Conservation (phyloP, 2,888 invertebrate genomes). For the Chydorus sphaericus region DNA sequence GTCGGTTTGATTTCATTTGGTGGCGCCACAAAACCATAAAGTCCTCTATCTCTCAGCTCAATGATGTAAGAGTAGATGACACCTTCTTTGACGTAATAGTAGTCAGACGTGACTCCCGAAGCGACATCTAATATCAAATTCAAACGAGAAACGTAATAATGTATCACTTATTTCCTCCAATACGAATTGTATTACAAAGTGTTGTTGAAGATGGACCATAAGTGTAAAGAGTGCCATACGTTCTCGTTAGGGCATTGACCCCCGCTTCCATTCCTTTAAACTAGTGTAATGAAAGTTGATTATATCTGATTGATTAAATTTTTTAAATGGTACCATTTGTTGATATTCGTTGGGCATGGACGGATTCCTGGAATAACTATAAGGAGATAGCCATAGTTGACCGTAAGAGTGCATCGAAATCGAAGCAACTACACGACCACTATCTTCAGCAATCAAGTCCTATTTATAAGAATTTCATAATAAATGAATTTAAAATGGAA, state of each 20-base stretch:
- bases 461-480: not conserved
- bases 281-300: constrained; percentile 4
- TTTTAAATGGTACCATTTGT: constrained; percentile 22
- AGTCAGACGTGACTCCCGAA: constrained; percentile 11
- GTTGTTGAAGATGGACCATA: constrained; percentile 7
- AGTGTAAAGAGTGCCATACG: constrained; percentile 10
- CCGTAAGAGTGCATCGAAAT: constrained; percentile 32
- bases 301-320: not conserved
- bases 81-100: constrained; percentile 10
- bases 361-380: constrained; percentile 27
- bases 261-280: constrained; percentile 14
- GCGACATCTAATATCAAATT: constrained; percentile 13
- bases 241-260: constrained; percentile 16
- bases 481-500: not conserved
- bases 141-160: no score
- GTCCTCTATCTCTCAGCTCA: constrained; percentile 11
- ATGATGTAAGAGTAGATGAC: constrained; percentile 9
- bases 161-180: not conserved
- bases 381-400: constrained; percentile 30
- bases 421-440: constrained; percentile 23
- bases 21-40: constrained; percentile 11
- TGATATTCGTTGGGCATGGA: constrained; percentile 24
- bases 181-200: constrained; percentile 8
- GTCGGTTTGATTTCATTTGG: constrained; percentile 33
- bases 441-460: constrained; percentile 6